A percentile compares a stretch with the other conserved stretches of the same genome.
Conservation (phyloP, 2,113 vertebrate genomes). For the Hemichromis elongatus region DNA sequence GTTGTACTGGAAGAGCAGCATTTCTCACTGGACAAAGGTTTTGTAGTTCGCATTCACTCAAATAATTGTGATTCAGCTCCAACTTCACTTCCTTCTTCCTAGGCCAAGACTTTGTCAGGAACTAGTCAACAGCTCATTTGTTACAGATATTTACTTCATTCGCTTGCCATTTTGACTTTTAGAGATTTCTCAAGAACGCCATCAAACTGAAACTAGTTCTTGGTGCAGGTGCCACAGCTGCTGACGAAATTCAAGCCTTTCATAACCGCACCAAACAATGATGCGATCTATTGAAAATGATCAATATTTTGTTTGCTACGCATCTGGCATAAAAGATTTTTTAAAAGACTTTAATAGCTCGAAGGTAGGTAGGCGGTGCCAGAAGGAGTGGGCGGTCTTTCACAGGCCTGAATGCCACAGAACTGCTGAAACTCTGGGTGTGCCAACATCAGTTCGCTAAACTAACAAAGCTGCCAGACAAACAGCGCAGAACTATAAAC, state of each 20-base stretch:
- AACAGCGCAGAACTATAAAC: constrained; percentile 44
- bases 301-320: neutral
- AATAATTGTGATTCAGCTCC: neutral
- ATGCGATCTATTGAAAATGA: neutral
- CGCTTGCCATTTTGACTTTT: too few relatives aligned
- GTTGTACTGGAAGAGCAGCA: neutral
- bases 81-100: neutral
- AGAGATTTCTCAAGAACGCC: neutral
- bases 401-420: constrained; percentile 31
- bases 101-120: neutral
- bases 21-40: neutral
- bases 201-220: neutral
- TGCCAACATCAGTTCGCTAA: constrained; percentile 62
- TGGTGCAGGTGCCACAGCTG: neutral
- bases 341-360: neutral
- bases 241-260: neutral
- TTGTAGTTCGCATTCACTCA: neutral
- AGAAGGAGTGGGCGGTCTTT: constrained; percentile 19
- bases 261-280: neutral
- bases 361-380: neutral
- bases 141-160: too few relatives aligned
- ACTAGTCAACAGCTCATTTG: neutral
- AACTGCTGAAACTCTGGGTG: constrained; percentile 59
- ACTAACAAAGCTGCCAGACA: constrained; percentile 50
- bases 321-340: neutral